Conservation (phyloP, 1,140 invertebrate species). For the Mamestra configurata region DNA sequence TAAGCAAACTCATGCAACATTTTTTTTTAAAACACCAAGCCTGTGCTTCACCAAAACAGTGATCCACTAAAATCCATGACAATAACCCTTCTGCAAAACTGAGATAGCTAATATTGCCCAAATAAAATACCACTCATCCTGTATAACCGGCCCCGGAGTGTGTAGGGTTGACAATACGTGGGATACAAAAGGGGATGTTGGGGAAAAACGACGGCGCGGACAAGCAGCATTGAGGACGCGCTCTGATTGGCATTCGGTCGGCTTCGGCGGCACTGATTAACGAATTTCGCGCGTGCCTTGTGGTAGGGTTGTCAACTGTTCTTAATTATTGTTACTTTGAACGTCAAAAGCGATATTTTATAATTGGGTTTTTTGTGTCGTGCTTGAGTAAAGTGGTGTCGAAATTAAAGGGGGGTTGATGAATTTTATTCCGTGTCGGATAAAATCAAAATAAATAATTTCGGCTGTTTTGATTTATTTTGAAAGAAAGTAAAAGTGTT, state of each 20-base stretch:
- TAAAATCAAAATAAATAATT: too few relatives aligned
- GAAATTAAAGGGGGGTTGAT: too few relatives aligned
- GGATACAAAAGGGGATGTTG: slow-evolving; percentile 45
- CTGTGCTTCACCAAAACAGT: neutral
- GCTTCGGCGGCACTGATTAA: slow-evolving; percentile 62
- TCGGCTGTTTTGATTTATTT: too few relatives aligned
- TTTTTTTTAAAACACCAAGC: neutral
- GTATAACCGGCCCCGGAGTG: slow-evolving; percentile 4
- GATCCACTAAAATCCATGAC: slow-evolving; percentile 14
- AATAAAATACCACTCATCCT: slow-evolving; percentile 29
- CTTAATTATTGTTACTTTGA: neutral
- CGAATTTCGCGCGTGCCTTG: slow-evolving; percentile 60
- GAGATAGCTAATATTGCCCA: slow-evolving; percentile 30
- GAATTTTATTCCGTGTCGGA: too few relatives aligned
- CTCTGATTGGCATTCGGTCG: slow-evolving; percentile 57
- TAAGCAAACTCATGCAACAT: neutral
- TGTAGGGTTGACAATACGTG: slow-evolving; percentile 51
- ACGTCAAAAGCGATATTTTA: neutral
- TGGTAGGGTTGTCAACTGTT: slow-evolving; percentile 26
- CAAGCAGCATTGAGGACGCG: slow-evolving; percentile 50
- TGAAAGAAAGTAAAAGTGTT: too few relatives aligned
- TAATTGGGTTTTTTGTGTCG: too few relatives aligned
- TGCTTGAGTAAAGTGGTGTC: too few relatives aligned
- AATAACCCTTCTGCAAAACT: slow-evolving; percentile 36
- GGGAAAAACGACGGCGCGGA: slow-evolving; percentile 49